Percentiles rank a stretch among this genome's conserved stretches.
Evolutionary conservation across 2,888 invertebrate species (phyloP).

Genomic region (Idaea straminata): DNA sequence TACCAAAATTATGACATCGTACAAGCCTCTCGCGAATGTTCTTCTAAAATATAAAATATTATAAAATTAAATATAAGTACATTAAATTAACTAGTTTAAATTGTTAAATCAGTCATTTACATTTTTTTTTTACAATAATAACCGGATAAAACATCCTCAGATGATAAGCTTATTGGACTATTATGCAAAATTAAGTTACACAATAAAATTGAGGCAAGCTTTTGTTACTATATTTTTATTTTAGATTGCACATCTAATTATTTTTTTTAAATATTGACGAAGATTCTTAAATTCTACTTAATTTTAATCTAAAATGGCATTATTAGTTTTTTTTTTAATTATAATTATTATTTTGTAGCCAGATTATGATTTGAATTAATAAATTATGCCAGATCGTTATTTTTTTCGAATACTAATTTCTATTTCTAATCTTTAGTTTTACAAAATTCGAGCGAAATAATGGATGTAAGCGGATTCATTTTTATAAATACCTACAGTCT

Average conservation of each 20-base stretch:
- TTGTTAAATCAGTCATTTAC: conserved; percentile 72
- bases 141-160: conserved; percentile 23
- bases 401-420: conserved; percentile 5
- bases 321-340: not conserved
- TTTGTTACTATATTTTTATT: not conserved
- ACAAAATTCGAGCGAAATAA: conserved; percentile 22
- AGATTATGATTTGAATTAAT: not conserved
- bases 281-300: conserved; percentile 17
- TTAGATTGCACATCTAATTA: conserved; percentile 2
- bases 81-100: conserved; percentile 63
- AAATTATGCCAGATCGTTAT: conserved; percentile 11
- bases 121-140: conserved; percentile 52
- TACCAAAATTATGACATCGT: not conserved
- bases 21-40: conserved; percentile 4
- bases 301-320: conserved; percentile 19
- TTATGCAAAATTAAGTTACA: conserved; percentile 5
- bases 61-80: conserved; percentile 49
- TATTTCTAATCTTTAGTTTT: conserved; percentile 3
- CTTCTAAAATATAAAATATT: conserved; percentile 16
- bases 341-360: conserved; percentile 1
- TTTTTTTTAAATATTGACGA: conserved; percentile 4
- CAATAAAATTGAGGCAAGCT: conserved; percentile 2
- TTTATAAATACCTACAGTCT: conserved; percentile 59
- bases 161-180: conserved; percentile 46
- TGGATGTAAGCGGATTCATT: conserved; percentile 20